Evolutionary conservation across 1,140 invertebrate species (phyloP).

Genomic region (Lucilia sericata): DNA sequence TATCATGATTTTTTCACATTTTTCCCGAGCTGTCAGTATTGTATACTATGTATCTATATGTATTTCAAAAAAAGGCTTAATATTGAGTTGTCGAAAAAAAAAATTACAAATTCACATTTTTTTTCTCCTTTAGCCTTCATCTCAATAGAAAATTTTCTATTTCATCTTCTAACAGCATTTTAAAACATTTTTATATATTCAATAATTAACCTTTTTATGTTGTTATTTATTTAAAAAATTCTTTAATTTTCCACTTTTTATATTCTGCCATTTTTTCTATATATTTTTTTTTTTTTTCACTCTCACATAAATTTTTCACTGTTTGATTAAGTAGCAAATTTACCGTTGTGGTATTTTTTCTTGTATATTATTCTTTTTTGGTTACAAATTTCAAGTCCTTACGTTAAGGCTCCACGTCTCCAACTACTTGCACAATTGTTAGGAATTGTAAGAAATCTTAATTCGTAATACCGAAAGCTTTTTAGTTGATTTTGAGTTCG

Average conservation of each 20-base stretch:
- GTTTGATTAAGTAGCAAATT: background rate
- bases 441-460: slow-evolving; percentile 15
- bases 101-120: slow-evolving; percentile 37
- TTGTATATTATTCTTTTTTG: slow-evolving; percentile 25
- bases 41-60: slow-evolving; percentile 40
- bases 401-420: slow-evolving; percentile 65
- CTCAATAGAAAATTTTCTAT: background rate
- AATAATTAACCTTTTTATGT: background rate
- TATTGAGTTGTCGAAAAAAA: background rate
- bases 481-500: slow-evolving; percentile 45
- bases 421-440: slow-evolving; percentile 57
- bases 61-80: slow-evolving; percentile 21
- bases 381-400: slow-evolving; percentile 53
- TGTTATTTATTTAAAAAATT: background rate
- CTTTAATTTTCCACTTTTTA: background rate
- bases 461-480: slow-evolving; percentile 55
- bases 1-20: background rate
- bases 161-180: background rate
- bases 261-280: slow-evolving; percentile 4
- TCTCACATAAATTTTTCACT: background rate
- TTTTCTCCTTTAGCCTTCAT: background rate
- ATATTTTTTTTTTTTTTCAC: background rate
- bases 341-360: background rate
- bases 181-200: background rate
- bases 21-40: slow-evolving; percentile 34